phyloP scores from a whole-genome alignment of 2,888 invertebrate genomes.

The Elaeidobius kamerunicus region DNA sequence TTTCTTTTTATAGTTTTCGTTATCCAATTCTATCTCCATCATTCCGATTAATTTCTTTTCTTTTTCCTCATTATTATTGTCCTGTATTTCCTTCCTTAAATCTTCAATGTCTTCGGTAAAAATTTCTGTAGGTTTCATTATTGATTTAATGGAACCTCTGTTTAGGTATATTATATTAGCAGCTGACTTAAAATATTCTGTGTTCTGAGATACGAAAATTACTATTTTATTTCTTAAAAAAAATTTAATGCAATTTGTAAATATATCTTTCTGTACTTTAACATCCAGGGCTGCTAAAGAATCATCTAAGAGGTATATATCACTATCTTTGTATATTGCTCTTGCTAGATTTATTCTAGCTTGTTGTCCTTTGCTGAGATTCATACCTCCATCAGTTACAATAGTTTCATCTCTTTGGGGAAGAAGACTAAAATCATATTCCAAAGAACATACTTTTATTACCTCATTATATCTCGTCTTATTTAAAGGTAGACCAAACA shows the following conservation, averaged over 20 bases:
- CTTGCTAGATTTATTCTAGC: conserved; percentile 83
- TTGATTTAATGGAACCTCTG: conserved; percentile 55
- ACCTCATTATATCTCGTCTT: conserved; percentile 41
- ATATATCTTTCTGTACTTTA: conserved; percentile 76
- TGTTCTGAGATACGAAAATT: conserved; percentile 71
- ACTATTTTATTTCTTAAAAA: conserved; percentile 64
- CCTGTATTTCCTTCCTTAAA: conserved; percentile 36
- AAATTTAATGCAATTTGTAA: conserved; percentile 67
- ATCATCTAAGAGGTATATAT: conserved; percentile 83
- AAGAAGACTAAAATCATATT: conserved; percentile 66
- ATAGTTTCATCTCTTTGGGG: conserved; percentile 75
- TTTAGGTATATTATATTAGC: conserved; percentile 36
- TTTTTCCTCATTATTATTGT: conserved; percentile 20
- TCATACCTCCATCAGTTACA: conserved; percentile 72
- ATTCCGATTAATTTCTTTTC: conserved; percentile 29
- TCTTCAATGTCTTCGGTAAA: conserved; percentile 63
- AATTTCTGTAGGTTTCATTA: conserved; percentile 62
- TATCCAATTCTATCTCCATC: conserved; percentile 27
- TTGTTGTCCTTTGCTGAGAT: conserved; percentile 75
- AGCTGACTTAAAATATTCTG: conserved; percentile 57
- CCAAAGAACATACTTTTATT: conserved; percentile 64
- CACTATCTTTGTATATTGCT: conserved; percentile 76
- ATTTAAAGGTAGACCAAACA: conserved; percentile 65
- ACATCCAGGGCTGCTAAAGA: conserved; percentile 85
- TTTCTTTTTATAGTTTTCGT: conserved; percentile 30